phyloP scores from a whole-genome alignment of 2,113 vertebrate genomes.

The Merops nubicus region DNA sequence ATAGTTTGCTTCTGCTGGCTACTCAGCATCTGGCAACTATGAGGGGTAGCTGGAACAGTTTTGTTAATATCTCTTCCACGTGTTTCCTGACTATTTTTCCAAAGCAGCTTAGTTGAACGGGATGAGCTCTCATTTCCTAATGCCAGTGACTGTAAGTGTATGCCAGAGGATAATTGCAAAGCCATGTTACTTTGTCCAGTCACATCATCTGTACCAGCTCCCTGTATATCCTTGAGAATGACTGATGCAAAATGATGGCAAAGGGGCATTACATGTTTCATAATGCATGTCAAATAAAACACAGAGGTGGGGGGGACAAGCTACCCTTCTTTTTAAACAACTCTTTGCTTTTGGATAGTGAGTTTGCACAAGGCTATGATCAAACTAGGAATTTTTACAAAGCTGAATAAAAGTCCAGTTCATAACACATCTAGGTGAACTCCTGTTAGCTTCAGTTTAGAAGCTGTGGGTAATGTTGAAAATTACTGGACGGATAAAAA shows the following conservation, averaged over 20 bases:
- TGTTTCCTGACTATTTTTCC: constrained; percentile 52
- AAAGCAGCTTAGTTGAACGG: constrained; percentile 41
- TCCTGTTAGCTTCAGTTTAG: neutral
- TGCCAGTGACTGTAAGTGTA: neutral
- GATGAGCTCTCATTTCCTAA: constrained; percentile 32
- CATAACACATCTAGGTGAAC: neutral
- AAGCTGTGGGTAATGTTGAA: neutral
- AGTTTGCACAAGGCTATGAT: neutral
- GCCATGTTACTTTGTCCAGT: neutral
- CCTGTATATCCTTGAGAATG: constrained; percentile 13
- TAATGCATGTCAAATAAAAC: neutral
- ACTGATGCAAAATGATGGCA: neutral
- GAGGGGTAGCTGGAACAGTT: neutral
- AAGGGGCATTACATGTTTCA: neutral
- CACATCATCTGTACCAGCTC: neutral
- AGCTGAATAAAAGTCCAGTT: neutral
- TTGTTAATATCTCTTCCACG: constrained; percentile 20
- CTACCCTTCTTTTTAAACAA: neutral
- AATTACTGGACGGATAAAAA: neutral
- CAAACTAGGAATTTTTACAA: neutral
- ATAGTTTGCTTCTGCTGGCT: neutral
- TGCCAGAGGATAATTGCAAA: constrained; percentile 14
- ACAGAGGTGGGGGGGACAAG: neutral
- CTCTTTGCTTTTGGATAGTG: neutral
- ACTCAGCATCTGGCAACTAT: constrained; percentile 21